phyloP scores from a whole-genome alignment of 1,140 invertebrate species.

The Bombyx mandarina region DNA sequence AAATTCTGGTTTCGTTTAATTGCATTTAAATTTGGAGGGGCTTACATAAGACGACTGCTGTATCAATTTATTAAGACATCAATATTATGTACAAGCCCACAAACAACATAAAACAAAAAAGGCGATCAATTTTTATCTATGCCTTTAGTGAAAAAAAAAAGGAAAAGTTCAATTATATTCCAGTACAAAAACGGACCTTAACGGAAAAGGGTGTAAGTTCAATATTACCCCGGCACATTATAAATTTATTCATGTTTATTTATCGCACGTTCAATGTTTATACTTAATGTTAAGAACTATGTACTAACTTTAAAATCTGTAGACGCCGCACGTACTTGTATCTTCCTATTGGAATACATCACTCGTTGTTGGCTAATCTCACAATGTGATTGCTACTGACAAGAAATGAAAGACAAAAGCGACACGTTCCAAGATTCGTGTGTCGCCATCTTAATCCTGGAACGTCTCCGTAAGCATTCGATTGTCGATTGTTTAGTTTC shows the following conservation, averaged over 20 bases:
- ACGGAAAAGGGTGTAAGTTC: too few species aligned
- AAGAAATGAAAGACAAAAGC: slow-evolving; percentile 16
- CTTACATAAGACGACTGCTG: neutral
- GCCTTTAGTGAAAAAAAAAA: too few species aligned
- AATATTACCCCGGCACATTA: too few species aligned
- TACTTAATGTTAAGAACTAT: slow-evolving; percentile 9
- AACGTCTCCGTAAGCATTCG: slow-evolving; percentile 50
- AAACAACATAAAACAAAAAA: too few species aligned
- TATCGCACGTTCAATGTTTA: slow-evolving; percentile 2
- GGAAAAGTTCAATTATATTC: too few species aligned
- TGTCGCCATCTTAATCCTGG: slow-evolving; percentile 22
- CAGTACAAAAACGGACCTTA: too few species aligned
- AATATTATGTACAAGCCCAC: too few species aligned
- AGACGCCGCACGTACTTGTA: slow-evolving; percentile 7
- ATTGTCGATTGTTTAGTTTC: slow-evolving; percentile 30
- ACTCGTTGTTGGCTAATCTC: slow-evolving; percentile 26
- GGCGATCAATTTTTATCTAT: too few species aligned
- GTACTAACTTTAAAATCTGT: slow-evolving; percentile 21
- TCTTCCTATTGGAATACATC: slow-evolving; percentile 5
- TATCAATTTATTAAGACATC: neutral
- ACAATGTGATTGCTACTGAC: slow-evolving; percentile 26
- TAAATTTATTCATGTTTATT: neutral
- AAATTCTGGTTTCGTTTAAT: neutral
- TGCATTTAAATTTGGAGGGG: too few species aligned
- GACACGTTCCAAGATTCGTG: slow-evolving; percentile 17